Conservation (phyloP, 2,113 vertebrate species). For the Chitala chitala region DNA sequence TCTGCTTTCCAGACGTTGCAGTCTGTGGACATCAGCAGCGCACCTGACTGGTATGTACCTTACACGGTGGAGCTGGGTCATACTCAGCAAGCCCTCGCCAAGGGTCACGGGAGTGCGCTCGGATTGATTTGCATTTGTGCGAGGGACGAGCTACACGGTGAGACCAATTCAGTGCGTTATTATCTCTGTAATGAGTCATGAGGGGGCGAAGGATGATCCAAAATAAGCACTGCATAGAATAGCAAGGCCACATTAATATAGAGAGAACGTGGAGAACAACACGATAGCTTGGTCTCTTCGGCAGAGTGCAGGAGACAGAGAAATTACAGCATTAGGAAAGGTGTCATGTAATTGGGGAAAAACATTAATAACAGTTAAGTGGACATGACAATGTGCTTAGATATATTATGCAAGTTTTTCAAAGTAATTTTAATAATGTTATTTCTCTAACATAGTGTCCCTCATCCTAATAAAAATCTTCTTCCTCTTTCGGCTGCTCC, state of each 20-base stretch:
- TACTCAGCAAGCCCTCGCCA: not conserved
- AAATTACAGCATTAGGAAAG: not conserved
- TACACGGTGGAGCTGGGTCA: not conserved
- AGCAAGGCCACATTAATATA: not conserved
- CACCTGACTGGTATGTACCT: not conserved
- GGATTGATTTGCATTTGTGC: not conserved
- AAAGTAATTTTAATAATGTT: not conserved
- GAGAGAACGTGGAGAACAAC: not conserved
- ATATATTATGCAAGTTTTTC: not conserved
- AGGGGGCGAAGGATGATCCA: not conserved
- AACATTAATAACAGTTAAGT: not conserved
- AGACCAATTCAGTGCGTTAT: not conserved
- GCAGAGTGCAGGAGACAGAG: not conserved
- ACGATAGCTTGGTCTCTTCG: not conserved
- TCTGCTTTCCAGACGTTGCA: not conserved
- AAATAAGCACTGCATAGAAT: not conserved
- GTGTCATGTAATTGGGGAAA: not conserved
- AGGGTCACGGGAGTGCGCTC: too few species aligned
- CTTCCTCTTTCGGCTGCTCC: too few species aligned
- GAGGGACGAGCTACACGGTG: not conserved
- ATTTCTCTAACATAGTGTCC: too few species aligned
- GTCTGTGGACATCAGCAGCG: not conserved
- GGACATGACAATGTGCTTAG: not conserved
- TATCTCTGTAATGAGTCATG: not conserved
- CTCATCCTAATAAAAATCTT: too few species aligned